Conservation (phyloP, 2,888 invertebrate genomes). For the Altica lythri region DNA sequence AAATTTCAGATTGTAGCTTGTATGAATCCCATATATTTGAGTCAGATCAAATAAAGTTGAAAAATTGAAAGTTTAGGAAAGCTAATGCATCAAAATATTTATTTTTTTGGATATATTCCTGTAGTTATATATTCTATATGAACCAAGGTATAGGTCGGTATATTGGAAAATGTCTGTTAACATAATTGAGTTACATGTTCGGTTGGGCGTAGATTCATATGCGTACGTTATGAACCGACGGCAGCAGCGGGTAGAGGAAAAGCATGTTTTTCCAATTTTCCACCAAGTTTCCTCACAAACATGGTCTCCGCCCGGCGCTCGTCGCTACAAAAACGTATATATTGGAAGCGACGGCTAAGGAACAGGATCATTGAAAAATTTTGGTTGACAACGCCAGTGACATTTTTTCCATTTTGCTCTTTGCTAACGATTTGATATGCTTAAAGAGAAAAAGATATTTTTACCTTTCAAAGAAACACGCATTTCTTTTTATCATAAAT, state of each 20-base stretch:
- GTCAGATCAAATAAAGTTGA: no score
- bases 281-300: slow-evolving; percentile 29
- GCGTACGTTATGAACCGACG: slow-evolving; percentile 36
- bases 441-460: no score
- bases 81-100: background rate
- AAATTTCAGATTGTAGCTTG: no score
- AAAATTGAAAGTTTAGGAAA: no score
- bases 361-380: slow-evolving; percentile 16
- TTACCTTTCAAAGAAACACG: no score
- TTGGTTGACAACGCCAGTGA: background rate
- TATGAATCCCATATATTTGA: no score
- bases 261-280: slow-evolving; percentile 34
- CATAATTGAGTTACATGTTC: slow-evolving; percentile 50
- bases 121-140: slow-evolving; percentile 29
- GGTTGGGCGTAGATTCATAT: slow-evolving; percentile 45
- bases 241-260: slow-evolving; percentile 18
- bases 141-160: slow-evolving; percentile 29
- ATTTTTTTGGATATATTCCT: slow-evolving; percentile 2
- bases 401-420: background rate
- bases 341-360: slow-evolving; percentile 19
- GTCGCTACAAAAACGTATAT: slow-evolving; percentile 7
- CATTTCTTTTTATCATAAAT: no score
- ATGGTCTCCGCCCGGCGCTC: slow-evolving; percentile 5
- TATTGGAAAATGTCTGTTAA: slow-evolving; percentile 51
- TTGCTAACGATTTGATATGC: no score